Evolutionary conservation across 2,888 invertebrate genomes (phyloP).

Genomic region (Brenthis hecate): DNA sequence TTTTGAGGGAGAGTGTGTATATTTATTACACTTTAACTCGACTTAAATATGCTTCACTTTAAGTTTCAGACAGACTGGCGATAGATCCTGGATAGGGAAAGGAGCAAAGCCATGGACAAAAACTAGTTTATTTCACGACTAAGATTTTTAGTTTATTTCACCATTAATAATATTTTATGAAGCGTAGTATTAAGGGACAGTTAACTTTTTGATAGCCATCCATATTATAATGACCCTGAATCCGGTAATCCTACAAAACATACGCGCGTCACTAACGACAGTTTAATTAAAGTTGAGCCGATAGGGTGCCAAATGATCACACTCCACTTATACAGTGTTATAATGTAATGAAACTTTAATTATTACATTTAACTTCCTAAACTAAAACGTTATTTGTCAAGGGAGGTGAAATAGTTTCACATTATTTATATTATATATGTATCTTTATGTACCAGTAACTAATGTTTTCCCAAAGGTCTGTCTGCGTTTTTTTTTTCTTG

Average conservation of each 20-base stretch:
- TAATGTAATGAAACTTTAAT: constrained; percentile 17
- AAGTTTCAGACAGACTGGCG: too few relatives aligned
- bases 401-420: background rate
- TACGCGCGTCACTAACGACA: constrained; percentile 42
- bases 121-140: too few relatives aligned
- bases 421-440: background rate
- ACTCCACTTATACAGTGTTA: constrained; percentile 8
- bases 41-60: too few relatives aligned
- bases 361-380: constrained; percentile 6
- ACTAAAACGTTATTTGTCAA: background rate
- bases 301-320: constrained; percentile 42
- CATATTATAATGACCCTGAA: constrained; percentile 17
- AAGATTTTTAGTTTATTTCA: too few relatives aligned
- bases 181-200: too few relatives aligned
- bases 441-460: background rate
- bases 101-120: too few relatives aligned
- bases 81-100: too few relatives aligned
- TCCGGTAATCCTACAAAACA: constrained; percentile 22
- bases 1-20: too few relatives aligned
- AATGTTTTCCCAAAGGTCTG: background rate
- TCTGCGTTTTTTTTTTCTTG: too few relatives aligned
- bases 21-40: too few relatives aligned
- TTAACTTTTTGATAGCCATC: background rate
- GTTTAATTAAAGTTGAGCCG: constrained; percentile 50
- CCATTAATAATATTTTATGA: too few relatives aligned